Evolutionary conservation across 2,113 vertebrate genomes (phyloP), one percentile per base, ranked within the genome.

Genomic region (Eira barbara): DNA sequence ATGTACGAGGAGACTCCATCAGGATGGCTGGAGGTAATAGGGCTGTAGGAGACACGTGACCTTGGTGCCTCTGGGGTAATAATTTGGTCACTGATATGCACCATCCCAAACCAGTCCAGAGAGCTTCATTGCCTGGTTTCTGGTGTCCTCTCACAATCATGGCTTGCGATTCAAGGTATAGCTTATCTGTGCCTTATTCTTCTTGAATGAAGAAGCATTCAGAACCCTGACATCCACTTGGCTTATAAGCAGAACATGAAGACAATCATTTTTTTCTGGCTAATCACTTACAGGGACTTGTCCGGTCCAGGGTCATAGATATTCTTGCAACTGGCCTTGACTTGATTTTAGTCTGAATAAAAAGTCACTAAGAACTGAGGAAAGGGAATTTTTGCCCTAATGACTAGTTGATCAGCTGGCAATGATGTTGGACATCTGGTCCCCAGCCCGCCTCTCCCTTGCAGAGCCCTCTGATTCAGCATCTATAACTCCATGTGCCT

Each of bases 281-380:
- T 91, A 12, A 95, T 82, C 42, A n/a, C 61, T 94, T 86, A 67
- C 63, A 79, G 63, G n/a, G 42, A 94, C 27, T 89, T 74, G 59
- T 47, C n/a, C 92, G 25, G 15, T 92, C 69, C 95, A 76, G 21
- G 25, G 55, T 59, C 10, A 80, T 74, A 96, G 25, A 18, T 49
- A 61, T 74, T 93, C 73, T 92, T 91, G 69, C 52, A 79, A 80
- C 12, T 93, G 83, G 49, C 34, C 47, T 94, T 97, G 79, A 79
- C 65, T 96, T 87, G 90, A 89, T 93, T 95, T 97, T 95, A 81
- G 87, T 84, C 12, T 67, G 63, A 95, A 93, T 79, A 85, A 94
- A 92, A 96, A 82, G 36, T 89, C 45, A 89, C 25, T n/a, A 95
- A 88, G 74, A 91, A 78, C 27, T 0, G 36, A 80, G 57, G 87